Percentiles rank a stretch among this genome's conserved stretches.
Evolutionary conservation across 2,797 vertebrate species (phyloP).

Genomic region (Halcyon smyrnensis): DNA sequence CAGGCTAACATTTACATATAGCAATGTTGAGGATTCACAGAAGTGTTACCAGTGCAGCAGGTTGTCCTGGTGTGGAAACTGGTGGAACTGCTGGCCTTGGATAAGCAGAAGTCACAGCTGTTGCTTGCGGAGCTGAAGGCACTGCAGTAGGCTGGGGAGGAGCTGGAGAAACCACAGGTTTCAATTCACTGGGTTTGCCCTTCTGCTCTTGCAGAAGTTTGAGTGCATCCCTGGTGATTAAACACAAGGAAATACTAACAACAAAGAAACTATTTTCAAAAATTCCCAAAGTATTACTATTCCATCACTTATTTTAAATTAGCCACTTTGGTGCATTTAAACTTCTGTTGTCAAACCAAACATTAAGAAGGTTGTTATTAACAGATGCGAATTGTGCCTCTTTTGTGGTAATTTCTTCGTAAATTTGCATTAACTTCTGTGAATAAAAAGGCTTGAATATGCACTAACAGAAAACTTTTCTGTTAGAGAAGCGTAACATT

Average conservation of each 20-base stretch:
- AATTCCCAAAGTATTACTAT: not conserved
- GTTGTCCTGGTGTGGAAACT: conserved; percentile 87
- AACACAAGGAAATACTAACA: conserved; percentile 4
- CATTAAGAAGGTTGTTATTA: not conserved
- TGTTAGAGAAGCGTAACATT: not conserved
- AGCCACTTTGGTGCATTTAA: not conserved
- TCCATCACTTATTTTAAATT: not conserved
- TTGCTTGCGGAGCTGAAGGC: not conserved
- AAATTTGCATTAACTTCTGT: not conserved
- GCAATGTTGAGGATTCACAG: not conserved
- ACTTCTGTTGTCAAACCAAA: not conserved
- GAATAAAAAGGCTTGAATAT: not conserved
- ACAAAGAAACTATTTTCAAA: not conserved
- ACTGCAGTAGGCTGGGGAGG: conserved; percentile 8
- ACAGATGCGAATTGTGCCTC: not conserved
- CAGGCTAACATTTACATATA: not conserved
- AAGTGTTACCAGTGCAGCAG: conserved; percentile 82
- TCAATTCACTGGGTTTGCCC: conserved; percentile 51
- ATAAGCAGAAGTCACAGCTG: conserved; percentile 58
- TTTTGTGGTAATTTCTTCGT: not conserved
- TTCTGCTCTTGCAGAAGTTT: conserved; percentile 84
- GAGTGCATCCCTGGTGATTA: conserved; percentile 87
- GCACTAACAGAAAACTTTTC: not conserved
- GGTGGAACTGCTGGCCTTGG: conserved; percentile 86
- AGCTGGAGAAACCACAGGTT: conserved; percentile 47